Base-by-base conservation (phyloP, 2,797 vertebrate species). In the Lagorchestes hirsutus region DNA sequence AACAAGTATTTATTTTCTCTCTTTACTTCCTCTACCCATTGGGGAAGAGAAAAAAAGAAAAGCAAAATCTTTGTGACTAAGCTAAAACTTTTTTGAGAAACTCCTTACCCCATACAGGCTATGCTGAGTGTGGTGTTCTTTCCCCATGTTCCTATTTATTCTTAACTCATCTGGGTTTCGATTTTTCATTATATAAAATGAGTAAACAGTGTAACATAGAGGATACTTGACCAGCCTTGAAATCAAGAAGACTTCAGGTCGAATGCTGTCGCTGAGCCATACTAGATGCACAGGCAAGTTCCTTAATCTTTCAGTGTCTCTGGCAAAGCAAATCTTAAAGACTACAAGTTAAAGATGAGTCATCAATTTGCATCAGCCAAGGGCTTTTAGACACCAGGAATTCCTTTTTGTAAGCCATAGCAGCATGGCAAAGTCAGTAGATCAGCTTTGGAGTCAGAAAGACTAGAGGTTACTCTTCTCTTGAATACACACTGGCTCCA, bases 21-120 rank as follows among this genome's bases (percentile, higher is more conserved):
- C 40, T 27, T 46, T 3, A 46, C 40, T 82, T 82, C 74, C 74
- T 46, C 74, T 90, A 96, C 96, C 96, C 95, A 90, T 95, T 96
- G 93, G 90, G 90, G 58, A 24, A 91, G 57, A 90, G 95, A 93
- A 74, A 46, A 22, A 82, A 82, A 82, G 74, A 46, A 46, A 82
- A 46, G 40, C 40, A 82, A 82, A 82, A 82, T 82, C 40, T 46
- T 46, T 82, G 40, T 82, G 22, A 82, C 22, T 82, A 82, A 46
- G 3, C 40, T 82, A 46, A 82, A 82, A 46, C n/a, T 46, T 82
- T 82, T 46, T 82, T 82, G 74, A 82, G n/a, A 82, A 82, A 82
- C 74, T 82, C 29, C 74, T 82, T 82, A 82, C 18, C 18, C 74
- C 22, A 46, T 22, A 82, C 2, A 82, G 22, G 3, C n/a, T 46